Conservation (phyloP, 64 coral and sea anemone species). For the Stichodactyla mertensii region DNA sequence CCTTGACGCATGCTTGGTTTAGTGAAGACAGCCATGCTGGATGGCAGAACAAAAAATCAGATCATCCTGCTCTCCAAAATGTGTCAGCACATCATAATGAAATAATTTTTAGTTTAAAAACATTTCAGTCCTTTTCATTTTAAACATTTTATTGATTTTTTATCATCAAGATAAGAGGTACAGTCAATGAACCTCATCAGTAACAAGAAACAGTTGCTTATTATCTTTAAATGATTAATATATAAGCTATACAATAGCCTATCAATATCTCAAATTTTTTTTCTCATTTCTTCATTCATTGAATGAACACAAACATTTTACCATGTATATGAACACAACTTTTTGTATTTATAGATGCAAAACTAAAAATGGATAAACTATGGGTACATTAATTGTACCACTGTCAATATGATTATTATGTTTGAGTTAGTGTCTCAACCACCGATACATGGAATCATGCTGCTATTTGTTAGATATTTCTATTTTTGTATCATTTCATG, state of each 20-base stretch:
- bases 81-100: no score
- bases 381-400: neutral
- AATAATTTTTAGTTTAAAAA: no score
- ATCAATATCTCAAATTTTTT: neutral
- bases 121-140: no score
- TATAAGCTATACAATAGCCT: constrained; percentile 16
- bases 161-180: neutral
- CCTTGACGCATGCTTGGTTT: no score
- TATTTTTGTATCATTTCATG: neutral
- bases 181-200: neutral
- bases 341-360: neutral
- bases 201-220: neutral
- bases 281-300: constrained; percentile 3
- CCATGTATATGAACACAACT: neutral
- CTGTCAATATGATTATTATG: neutral
- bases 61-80: no score
- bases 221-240: neutral
- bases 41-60: no score
- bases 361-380: neutral
- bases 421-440: no score
- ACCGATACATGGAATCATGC: no score
- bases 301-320: constrained; percentile 15
- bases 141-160: no score
- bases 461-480: no score
- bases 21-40: no score